Evolutionary conservation across 2,888 invertebrate genomes (phyloP), one percentile per base, ranked within the genome.

Genomic region (Diarsia brunnea): DNA sequence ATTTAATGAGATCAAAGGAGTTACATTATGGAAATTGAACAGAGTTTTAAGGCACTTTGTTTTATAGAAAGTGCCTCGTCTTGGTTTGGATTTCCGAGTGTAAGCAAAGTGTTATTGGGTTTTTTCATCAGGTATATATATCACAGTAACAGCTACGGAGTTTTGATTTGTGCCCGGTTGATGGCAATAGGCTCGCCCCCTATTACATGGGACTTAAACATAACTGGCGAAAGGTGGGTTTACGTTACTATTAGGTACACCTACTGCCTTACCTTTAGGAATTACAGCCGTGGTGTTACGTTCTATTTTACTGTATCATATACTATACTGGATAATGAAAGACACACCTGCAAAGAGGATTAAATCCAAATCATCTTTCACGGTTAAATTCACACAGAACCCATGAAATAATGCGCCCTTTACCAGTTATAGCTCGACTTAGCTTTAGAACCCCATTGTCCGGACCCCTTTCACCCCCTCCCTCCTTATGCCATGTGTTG

Each of bases 351-450:
- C 61, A 61, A 43, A 7, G 38, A 61, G n/a, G 1, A 43, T 63
- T 43, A 47, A 65, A 71, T 45, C 21, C 12, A 69, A 78, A 73
- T 63, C 31, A 27, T 10, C 16, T 31, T 61, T 58, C 63, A 55
- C 58, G 27, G 55, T 27, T 69, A 60, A 55, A 72, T 60, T 4
- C 69, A 58, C 60, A 49, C 69, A 64, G 73, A 81, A 78, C 87
- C 90, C 87, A 92, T 92, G 90, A 89, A 90, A 92, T 91, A 92
- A 91, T 91, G 87, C 88, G 89, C 86, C 90, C 89, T 91, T 69
- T 58, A 70, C 53, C 70, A 71, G 58, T 78, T 87, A 89, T 83
- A 87, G 81, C 88, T 84, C 78, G 89, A 90, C 89, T 88, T 87
- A 74, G 85, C 89, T 90, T 88, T 83, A 87, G 64, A 90, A 79